Percentiles rank a stretch among this genome's conserved stretches.
Conservation (phyloP, 2,797 vertebrate genomes). For the Pteronotus mesoamericanus region DNA sequence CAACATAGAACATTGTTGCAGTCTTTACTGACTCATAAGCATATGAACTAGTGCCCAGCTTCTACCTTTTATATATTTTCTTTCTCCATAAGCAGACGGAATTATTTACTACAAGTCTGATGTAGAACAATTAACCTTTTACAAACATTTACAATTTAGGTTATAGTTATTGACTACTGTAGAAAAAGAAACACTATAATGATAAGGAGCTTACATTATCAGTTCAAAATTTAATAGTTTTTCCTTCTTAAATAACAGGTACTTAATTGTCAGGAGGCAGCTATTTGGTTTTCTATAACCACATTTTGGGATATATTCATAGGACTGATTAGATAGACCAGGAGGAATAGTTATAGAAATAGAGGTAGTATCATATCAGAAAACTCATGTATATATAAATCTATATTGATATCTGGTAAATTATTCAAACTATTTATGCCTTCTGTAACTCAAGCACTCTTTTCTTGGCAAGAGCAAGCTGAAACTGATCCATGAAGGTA, state of each 20-base stretch:
- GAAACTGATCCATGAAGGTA: constrained; percentile 54
- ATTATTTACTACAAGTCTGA: constrained; percentile 64
- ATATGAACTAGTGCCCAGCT: too few relatives aligned
- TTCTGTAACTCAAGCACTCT: constrained; percentile 51
- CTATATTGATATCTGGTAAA: constrained; percentile 74
- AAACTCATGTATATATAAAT: constrained; percentile 68
- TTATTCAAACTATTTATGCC: constrained; percentile 49
- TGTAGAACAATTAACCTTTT: constrained; percentile 61
- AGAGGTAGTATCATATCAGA: constrained; percentile 80
- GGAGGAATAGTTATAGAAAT: constrained; percentile 79
- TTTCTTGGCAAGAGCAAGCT: constrained; percentile 64
- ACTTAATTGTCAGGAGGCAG: constrained; percentile 76
- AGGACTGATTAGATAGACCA: constrained; percentile 80
- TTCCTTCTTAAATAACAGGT: constrained; percentile 70
- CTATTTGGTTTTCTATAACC: constrained; percentile 78
- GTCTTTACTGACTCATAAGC: constrained; percentile 60
- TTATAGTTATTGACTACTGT: constrained; percentile 42
- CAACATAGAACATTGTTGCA: constrained; percentile 43
- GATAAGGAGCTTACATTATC: constrained; percentile 57
- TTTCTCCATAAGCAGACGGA: constrained; percentile 1
- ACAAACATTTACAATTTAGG: constrained; percentile 62
- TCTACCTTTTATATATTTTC: constrained; percentile 32
- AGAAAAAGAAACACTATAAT: constrained; percentile 49
- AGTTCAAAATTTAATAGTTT: constrained; percentile 63
- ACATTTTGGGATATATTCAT: constrained; percentile 84